Evolutionary conservation across 1,140 invertebrate genomes (phyloP).

Genomic region (Drosophila virilis): DNA sequence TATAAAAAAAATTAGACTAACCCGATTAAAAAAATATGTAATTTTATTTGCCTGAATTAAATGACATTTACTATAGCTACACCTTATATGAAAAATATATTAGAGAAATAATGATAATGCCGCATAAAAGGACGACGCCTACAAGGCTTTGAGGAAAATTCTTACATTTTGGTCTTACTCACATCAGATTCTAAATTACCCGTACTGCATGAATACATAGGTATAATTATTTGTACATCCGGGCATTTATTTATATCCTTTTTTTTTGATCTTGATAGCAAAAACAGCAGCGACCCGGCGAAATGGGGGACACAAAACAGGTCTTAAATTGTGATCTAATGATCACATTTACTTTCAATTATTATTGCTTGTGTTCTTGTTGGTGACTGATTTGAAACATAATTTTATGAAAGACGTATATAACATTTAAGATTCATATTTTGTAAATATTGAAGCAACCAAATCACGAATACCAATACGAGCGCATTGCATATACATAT

Average conservation of each 20-base stretch:
- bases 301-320: slow-evolving; percentile 86
- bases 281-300: slow-evolving; percentile 85
- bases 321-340: slow-evolving; percentile 70
- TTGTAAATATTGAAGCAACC: slow-evolving; percentile 31
- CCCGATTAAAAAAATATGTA: too few species aligned
- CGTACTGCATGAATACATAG: background rate
- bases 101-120: too few species aligned
- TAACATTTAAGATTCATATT: slow-evolving; percentile 25
- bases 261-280: slow-evolving; percentile 73
- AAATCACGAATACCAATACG: background rate
- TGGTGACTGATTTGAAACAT: slow-evolving; percentile 24
- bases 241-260: slow-evolving; percentile 4
- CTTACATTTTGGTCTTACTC: too few species aligned
- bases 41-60: too few species aligned
- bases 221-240: background rate
- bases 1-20: too few species aligned
- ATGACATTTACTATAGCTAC: too few species aligned
- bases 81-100: too few species aligned
- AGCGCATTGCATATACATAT: background rate
- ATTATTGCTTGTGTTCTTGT: slow-evolving; percentile 57
- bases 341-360: slow-evolving; percentile 41
- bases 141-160: too few species aligned
- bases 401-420: slow-evolving; percentile 21
- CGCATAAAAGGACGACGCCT: too few species aligned
- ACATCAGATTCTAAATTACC: background rate